A percentile compares a stretch with the other conserved stretches of the same genome.
These are phyloP conservation scores for Pseudoatta argentina DNA, from an alignment of 1,140 invertebrate genomes.

Conservation along the genomic window DNA sequence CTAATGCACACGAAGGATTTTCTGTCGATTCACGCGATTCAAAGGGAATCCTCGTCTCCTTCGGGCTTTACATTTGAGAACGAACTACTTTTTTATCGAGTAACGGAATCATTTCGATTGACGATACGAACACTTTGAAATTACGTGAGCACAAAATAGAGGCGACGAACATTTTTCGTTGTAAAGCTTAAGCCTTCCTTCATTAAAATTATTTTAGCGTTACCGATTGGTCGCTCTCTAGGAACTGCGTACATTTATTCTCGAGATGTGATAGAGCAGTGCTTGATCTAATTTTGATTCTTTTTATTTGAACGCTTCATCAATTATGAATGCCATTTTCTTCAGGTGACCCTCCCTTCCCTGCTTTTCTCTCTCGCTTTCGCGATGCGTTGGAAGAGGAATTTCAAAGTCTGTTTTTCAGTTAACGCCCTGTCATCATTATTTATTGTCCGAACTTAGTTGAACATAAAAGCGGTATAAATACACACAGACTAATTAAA, in stretches of 20 bases:
- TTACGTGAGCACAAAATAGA: conserved; percentile 7
- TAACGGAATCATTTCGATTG: conserved; percentile 27
- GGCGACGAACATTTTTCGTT: not conserved
- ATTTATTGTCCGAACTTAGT: conserved; percentile 31
- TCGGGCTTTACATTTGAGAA: not conserved
- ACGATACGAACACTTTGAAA: conserved; percentile 17
- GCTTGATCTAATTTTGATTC: conserved; percentile 64
- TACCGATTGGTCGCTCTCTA: conserved; percentile 16
- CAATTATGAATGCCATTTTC: conserved; percentile 67
- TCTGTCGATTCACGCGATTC: conserved; percentile 16
- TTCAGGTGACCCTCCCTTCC: not conserved
- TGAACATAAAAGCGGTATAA: conserved; percentile 1
- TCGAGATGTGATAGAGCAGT: conserved; percentile 33
- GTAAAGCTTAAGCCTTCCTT: conserved; percentile 39
- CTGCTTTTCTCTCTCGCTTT: not conserved
- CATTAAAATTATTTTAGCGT: conserved; percentile 43
- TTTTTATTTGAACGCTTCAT: conserved; percentile 59
- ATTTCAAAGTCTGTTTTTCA: conserved; percentile 41
- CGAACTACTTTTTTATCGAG: conserved; percentile 15
- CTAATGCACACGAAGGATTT: conserved; percentile 28
- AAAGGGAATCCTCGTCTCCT: conserved; percentile 7
- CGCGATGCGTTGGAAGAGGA: not conserved
- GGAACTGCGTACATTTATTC: conserved; percentile 38
- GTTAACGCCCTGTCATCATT: conserved; percentile 39
- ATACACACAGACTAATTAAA: conserved; percentile 45